These are phyloP conservation scores for Eremophila alpestris DNA, from an alignment of 2,797 vertebrate genomes.

Conservation along the genomic window DNA sequence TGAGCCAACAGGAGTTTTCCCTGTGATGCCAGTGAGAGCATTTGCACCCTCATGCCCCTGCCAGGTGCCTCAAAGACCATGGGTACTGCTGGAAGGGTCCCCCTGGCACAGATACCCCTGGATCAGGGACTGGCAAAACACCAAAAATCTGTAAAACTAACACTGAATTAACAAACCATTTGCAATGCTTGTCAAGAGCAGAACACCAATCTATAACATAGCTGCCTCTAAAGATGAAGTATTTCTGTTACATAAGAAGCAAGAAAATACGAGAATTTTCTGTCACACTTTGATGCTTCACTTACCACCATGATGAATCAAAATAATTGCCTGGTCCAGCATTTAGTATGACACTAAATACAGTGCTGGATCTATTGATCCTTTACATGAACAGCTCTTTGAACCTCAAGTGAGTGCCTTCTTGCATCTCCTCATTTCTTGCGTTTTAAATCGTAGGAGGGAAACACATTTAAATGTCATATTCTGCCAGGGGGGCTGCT, in stretches of 20 bases:
- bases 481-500: background rate
- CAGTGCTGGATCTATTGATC: constrained; percentile 7
- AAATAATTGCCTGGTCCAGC: constrained; percentile 38
- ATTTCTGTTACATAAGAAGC: background rate
- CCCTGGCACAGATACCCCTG: background rate
- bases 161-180: background rate
- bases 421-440: background rate
- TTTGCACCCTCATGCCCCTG: background rate
- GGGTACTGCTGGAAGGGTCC: background rate
- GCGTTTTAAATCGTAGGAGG: background rate
- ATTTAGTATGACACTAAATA: background rate
- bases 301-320: constrained; percentile 21
- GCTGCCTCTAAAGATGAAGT: background rate
- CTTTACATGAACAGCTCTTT: background rate
- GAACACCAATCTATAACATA: background rate
- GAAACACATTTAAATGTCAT: background rate
- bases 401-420: background rate
- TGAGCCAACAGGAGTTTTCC: background rate
- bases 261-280: background rate
- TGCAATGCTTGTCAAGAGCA: background rate
- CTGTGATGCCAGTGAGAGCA: background rate
- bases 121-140: background rate
- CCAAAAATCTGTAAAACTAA: background rate
- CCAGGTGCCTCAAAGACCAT: background rate
- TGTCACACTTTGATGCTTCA: constrained; percentile 21